A percentile compares a stretch with the other conserved stretches of the same genome.
These are phyloP conservation scores for Stenchaetothrips biformis DNA, from an alignment of 2,888 invertebrate species.

Conservation along the genomic window DNA sequence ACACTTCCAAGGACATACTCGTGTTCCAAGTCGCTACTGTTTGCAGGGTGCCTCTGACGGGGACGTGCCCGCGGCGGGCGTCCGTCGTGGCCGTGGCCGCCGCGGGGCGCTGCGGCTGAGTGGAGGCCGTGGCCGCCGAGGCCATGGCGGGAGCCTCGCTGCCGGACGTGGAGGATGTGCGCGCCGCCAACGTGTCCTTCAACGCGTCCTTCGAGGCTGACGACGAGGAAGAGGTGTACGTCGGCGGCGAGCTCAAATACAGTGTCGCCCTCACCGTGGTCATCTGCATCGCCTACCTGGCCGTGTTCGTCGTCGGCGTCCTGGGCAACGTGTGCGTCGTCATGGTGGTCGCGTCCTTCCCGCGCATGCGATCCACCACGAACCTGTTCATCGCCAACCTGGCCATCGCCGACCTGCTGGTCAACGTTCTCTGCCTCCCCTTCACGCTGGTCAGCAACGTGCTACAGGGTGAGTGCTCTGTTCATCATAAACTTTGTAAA, in stretches of 20 bases:
- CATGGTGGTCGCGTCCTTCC: constrained; percentile 44
- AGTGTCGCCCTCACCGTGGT: constrained; percentile 40
- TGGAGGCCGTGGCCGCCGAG: not conserved
- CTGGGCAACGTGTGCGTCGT: constrained; percentile 47
- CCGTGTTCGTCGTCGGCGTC: constrained; percentile 48
- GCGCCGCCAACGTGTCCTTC: not conserved
- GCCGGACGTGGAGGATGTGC: not conserved
- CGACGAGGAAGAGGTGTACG: constrained; percentile 20
- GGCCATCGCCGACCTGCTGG: constrained; percentile 54
- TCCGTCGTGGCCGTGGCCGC: not conserved
- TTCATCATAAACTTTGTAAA: too few species aligned
- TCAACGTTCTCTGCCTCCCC: constrained; percentile 55
- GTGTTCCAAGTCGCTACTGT: too few species aligned
- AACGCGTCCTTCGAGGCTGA: not conserved
- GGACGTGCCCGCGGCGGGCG: not conserved
- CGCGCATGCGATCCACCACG: constrained; percentile 50
- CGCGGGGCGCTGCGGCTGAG: too few species aligned
- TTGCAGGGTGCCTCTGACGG: not conserved
- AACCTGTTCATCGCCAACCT: constrained; percentile 55
- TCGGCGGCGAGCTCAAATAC: constrained; percentile 36
- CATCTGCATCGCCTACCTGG: constrained; percentile 46
- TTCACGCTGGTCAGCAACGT: constrained; percentile 54
- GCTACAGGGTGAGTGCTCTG: constrained; percentile 51
- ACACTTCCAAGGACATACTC: too few species aligned
- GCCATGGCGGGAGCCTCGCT: not conserved